These are phyloP conservation scores for Mola mola DNA, from an alignment of 2,113 vertebrate genomes.

Conservation along the genomic window DNA sequence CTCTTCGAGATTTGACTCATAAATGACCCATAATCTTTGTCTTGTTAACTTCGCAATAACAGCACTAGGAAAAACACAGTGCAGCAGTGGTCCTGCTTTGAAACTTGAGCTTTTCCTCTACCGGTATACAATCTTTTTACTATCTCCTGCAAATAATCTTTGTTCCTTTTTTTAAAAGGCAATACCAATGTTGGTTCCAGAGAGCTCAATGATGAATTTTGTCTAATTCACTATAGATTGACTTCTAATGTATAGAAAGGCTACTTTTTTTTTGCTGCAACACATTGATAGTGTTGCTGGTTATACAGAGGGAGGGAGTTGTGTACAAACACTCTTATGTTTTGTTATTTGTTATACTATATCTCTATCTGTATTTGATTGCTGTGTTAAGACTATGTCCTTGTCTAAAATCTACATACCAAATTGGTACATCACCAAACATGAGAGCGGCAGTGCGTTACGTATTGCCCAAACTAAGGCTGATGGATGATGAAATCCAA, in stretches of 20 bases:
- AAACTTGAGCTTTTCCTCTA: constrained; percentile 54
- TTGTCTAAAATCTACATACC: constrained; percentile 18
- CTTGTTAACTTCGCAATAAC: constrained; percentile 71
- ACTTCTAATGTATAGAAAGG: constrained; percentile 25
- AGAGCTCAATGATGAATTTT: constrained; percentile 34
- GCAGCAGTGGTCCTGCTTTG: constrained; percentile 56
- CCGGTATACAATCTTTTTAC: constrained; percentile 66
- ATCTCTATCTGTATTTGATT: constrained; percentile 27
- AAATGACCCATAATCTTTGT: constrained; percentile 33
- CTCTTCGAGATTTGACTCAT: constrained; percentile 61
- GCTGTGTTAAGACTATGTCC: constrained; percentile 16
- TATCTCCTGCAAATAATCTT: constrained; percentile 64
- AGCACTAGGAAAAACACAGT: constrained; percentile 53
- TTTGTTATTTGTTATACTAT: constrained; percentile 36
- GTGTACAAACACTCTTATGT: constrained; percentile 24
- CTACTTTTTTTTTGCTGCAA: no score
- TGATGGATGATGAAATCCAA: constrained; percentile 8
- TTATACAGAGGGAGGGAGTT: not conserved
- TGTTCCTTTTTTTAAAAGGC: constrained; percentile 37
- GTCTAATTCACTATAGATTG: constrained; percentile 14
- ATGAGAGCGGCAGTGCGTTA: no score
- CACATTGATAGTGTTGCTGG: constrained; percentile 7
- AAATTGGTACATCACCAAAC: no score
- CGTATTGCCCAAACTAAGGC: constrained; percentile 15
- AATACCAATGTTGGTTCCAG: constrained; percentile 20